Percentiles rank a stretch among this genome's conserved stretches.
These are phyloP conservation scores for Suricata suricatta DNA, from an alignment of 2,113 vertebrate species.

Conservation along the genomic window DNA sequence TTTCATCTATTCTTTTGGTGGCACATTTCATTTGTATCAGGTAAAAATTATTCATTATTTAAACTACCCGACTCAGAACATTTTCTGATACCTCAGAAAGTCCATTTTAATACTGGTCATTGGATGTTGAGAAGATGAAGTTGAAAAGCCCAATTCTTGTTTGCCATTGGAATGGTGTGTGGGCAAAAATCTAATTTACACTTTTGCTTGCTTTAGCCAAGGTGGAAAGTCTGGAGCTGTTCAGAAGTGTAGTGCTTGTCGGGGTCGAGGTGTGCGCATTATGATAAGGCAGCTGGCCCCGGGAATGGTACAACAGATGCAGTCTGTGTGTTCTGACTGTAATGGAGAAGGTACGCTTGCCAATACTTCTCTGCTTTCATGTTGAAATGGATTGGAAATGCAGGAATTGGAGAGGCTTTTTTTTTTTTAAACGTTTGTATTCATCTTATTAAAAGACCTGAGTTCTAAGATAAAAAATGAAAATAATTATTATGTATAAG, in stretches of 20 bases:
- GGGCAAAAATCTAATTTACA: neutral
- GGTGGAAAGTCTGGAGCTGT: constrained; percentile 97
- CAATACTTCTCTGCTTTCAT: neutral
- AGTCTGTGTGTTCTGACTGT: constrained; percentile 98
- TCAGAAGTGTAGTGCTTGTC: constrained; percentile 96
- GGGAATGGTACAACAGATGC: constrained; percentile 99
- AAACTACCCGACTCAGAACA: neutral
- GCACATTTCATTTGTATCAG: neutral
- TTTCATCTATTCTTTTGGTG: neutral
- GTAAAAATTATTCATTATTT: neutral
- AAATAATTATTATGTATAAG: neutral
- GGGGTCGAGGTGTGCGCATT: constrained; percentile 95
- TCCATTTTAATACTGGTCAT: neutral
- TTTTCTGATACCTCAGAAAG: neutral
- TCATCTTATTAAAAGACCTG: neutral
- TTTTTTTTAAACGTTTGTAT: neutral
- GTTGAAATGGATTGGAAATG: neutral
- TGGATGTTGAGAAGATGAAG: neutral
- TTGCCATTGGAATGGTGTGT: neutral
- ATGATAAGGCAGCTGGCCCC: constrained; percentile 99
- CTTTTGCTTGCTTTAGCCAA: constrained; percentile 87
- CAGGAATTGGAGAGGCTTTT: neutral
- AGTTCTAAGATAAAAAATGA: neutral
- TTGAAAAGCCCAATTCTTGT: neutral
- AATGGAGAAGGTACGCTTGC: constrained; percentile 94